Evolutionary conservation across 2,797 vertebrate genomes (phyloP).

Genomic region (Pseudocheirus occidentalis): DNA sequence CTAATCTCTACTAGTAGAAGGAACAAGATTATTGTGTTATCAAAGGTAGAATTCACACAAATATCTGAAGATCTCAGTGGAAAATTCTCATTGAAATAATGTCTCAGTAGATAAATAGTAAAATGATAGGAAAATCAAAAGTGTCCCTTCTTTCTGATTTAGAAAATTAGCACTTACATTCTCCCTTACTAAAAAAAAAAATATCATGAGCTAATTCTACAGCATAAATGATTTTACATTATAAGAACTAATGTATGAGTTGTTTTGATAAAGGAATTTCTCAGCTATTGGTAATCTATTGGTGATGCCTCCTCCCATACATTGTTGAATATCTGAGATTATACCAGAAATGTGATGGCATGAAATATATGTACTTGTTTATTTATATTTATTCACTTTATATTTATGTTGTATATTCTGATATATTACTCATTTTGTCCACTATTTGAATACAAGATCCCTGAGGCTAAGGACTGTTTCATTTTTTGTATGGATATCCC

Average conservation of each 20-base stretch:
- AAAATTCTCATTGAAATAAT: neutral
- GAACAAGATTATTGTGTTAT: conserved; percentile 64
- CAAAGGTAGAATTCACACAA: conserved; percentile 18
- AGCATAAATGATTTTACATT: conserved; percentile 1
- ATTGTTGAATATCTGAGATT: neutral
- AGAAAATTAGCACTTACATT: neutral
- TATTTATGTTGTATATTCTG: neutral
- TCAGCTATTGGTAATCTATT: neutral
- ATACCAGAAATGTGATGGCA: neutral
- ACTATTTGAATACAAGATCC: neutral
- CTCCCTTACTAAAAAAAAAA: neutral
- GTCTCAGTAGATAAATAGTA: neutral
- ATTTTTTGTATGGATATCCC: neutral
- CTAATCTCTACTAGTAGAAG: conserved; percentile 62
- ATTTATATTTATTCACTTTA: neutral
- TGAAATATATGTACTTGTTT: neutral
- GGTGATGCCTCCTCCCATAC: neutral
- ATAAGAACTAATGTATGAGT: neutral
- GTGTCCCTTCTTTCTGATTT: neutral
- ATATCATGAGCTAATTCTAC: neutral
- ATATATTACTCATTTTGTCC: neutral
- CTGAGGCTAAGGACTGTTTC: neutral
- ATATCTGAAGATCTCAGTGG: neutral
- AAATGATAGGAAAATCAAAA: conserved; percentile 24
- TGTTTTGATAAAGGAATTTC: neutral